Percentiles rank a stretch among this genome's conserved stretches.
Conservation (phyloP, 2,113 vertebrate genomes). For the Thalassoma bifasciatum region DNA sequence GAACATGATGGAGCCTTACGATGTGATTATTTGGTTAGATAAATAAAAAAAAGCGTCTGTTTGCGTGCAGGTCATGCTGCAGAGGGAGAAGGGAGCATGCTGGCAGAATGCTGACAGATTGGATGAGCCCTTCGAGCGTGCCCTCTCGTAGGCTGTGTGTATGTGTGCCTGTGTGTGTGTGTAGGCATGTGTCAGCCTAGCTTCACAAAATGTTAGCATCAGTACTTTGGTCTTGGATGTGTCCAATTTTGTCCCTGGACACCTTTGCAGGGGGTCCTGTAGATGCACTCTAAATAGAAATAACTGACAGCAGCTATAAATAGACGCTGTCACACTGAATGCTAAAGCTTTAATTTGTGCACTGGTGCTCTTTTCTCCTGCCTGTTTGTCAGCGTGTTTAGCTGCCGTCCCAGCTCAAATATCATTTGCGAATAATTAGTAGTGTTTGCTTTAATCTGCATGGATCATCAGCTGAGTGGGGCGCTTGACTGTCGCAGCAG, state of each 20-base stretch:
- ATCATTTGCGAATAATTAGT: constrained; percentile 44
- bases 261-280: constrained; percentile 24
- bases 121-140: constrained; percentile 42
- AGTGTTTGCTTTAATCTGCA: constrained; percentile 38
- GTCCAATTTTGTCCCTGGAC: constrained; percentile 45
- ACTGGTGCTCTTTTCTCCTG: constrained; percentile 6
- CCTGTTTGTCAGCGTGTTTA: constrained; percentile 18
- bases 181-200: constrained; percentile 29
- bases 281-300: constrained; percentile 32
- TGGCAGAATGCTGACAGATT: constrained; percentile 59
- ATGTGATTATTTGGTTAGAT: constrained; percentile 37
- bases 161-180: constrained; percentile 10
- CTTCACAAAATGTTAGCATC: constrained; percentile 71
- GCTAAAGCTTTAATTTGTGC: constrained; percentile 24
- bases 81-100: constrained; percentile 17
- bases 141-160: constrained; percentile 22
- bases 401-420: constrained; percentile 28
- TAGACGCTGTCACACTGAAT: constrained; percentile 15
- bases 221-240: constrained; percentile 43
- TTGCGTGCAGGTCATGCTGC: constrained; percentile 45
- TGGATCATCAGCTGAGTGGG: constrained; percentile 21
- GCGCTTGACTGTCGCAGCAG: not conserved
- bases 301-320: constrained; percentile 35
- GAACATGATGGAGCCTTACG: not conserved
- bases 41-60: constrained; percentile 30